Conservation (phyloP, 2,888 invertebrate species). For the Mycogona germanica region DNA sequence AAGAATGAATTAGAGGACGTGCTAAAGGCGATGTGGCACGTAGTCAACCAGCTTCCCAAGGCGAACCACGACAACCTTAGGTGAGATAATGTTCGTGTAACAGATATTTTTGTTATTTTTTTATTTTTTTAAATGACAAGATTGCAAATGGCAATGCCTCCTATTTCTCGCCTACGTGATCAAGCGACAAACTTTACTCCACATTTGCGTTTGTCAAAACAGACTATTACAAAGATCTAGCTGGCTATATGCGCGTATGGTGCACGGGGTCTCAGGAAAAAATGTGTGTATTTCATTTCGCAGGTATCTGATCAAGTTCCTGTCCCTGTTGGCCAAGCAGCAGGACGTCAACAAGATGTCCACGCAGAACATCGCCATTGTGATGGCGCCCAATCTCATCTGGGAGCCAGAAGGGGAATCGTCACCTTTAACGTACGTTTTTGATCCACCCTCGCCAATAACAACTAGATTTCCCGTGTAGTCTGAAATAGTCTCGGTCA, state of each 20-base stretch:
- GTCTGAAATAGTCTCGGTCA: too few species aligned
- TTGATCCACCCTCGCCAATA: too few species aligned
- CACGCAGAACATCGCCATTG: conserved; percentile 91
- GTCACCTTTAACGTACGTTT: conserved; percentile 11
- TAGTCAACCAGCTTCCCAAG: conserved; percentile 11
- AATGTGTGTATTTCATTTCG: conserved; percentile 19
- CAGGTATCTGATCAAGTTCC: conserved; percentile 72
- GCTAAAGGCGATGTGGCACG: conserved; percentile 3
- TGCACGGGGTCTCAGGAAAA: background rate
- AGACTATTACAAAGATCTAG: background rate
- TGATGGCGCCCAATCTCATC: conserved; percentile 88
- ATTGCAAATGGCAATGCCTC: too few species aligned
- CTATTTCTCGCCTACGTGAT: too few species aligned
- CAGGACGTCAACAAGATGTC: conserved; percentile 89
- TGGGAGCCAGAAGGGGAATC: conserved; percentile 48
- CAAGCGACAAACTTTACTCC: too few species aligned
- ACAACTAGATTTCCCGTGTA: too few species aligned
- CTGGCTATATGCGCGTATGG: background rate
- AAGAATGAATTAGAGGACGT: conserved; percentile 5
- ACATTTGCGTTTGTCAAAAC: too few species aligned
- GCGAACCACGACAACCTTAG: conserved; percentile 16
- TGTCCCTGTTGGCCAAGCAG: conserved; percentile 69
- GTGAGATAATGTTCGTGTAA: too few species aligned
- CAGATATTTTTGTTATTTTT: background rate
- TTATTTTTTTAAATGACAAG: too few species aligned